Evolutionary conservation across 1,140 invertebrate genomes (phyloP).

Genomic region (Formica selysi): DNA sequence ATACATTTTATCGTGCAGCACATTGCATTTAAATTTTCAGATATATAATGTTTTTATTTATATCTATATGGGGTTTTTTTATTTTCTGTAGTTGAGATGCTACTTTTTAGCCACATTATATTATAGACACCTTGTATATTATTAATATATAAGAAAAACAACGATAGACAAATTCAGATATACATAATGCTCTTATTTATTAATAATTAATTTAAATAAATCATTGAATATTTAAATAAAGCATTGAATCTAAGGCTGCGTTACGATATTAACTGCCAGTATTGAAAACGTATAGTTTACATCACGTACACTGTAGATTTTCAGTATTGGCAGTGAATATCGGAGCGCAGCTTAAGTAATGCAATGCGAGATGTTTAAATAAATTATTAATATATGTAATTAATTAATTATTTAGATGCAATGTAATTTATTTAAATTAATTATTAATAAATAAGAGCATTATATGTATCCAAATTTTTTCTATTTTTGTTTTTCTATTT

Average conservation of each 20-base stretch:
- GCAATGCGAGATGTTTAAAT: too few species aligned
- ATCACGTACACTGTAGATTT: too few species aligned
- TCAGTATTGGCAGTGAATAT: too few species aligned
- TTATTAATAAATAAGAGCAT: slow-evolving; percentile 11
- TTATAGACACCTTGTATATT: not conserved
- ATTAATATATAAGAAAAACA: not conserved
- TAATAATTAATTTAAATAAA: slow-evolving; percentile 10
- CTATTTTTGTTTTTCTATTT: not conserved
- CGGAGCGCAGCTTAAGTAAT: too few species aligned
- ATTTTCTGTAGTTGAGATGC: not conserved
- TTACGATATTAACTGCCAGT: too few species aligned
- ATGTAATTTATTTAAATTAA: slow-evolving; percentile 12
- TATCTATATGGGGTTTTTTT: not conserved
- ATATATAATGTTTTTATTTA: too few species aligned
- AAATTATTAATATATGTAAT: too few species aligned
- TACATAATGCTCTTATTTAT: not conserved
- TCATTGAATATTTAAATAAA: not conserved
- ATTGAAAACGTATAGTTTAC: too few species aligned
- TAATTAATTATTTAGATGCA: not conserved
- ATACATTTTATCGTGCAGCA: too few species aligned
- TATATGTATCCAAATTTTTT: not conserved
- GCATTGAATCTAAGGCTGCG: too few species aligned
- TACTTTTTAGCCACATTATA: not conserved
- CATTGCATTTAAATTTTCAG: too few species aligned
- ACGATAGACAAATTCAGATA: not conserved